phyloP scores from a whole-genome alignment of 2,888 invertebrate genomes.

The Nesidiocoris tenuis region DNA sequence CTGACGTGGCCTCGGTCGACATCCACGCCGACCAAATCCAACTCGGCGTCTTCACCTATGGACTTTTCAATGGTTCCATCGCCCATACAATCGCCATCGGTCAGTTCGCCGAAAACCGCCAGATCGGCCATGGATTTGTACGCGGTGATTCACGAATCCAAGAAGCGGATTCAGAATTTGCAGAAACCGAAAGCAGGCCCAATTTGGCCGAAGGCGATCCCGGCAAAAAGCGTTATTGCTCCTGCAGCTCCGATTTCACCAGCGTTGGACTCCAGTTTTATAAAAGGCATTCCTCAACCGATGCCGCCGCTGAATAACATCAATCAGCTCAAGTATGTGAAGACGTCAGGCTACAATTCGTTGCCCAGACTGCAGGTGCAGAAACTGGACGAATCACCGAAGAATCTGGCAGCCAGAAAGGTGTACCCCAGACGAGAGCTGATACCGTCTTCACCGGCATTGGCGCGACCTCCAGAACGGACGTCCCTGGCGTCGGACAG shows the following conservation, averaged over 20 bases:
- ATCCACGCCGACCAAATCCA: constrained; percentile 50
- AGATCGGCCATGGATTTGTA: constrained; percentile 79
- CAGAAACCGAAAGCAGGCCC: constrained; percentile 53
- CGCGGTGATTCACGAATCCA: constrained; percentile 74
- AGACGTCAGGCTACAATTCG: constrained; percentile 44
- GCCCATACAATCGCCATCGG: constrained; percentile 47
- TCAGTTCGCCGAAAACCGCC: constrained; percentile 66
- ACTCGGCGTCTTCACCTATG: constrained; percentile 41
- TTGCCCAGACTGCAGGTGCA: constrained; percentile 47
- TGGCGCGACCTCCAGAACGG: constrained; percentile 43
- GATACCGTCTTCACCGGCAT: constrained; percentile 32
- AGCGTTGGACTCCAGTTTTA: constrained; percentile 33
- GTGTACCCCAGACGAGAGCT: constrained; percentile 37
- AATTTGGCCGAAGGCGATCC: constrained; percentile 50
- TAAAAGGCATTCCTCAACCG: constrained; percentile 43
- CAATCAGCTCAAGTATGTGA: constrained; percentile 38
- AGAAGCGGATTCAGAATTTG: constrained; percentile 56
- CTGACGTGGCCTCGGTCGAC: constrained; percentile 47
- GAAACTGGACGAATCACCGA: constrained; percentile 46
- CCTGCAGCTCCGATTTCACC: not conserved
- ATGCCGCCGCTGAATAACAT: constrained; percentile 46
- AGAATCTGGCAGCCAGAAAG: constrained; percentile 42
- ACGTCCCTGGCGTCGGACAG: constrained; percentile 47
- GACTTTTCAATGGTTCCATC: constrained; percentile 49
- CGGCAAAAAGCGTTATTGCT: constrained; percentile 43